phyloP scores from a whole-genome alignment of 2,797 vertebrate genomes.

The Halcyon leucocephala region DNA sequence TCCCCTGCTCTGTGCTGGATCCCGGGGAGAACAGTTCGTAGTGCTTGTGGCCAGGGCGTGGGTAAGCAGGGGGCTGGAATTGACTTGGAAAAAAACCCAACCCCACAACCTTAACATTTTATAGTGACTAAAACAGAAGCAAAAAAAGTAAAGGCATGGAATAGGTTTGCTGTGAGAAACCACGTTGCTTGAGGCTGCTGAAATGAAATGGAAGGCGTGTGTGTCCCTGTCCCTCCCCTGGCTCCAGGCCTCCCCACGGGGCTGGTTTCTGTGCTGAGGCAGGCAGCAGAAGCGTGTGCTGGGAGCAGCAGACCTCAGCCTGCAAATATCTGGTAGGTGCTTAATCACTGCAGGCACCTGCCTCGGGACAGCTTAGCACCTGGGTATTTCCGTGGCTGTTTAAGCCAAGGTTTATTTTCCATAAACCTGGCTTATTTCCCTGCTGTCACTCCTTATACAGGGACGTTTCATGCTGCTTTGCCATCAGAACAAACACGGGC shows the following conservation, averaged over 20 bases:
- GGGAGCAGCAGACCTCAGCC: neutral
- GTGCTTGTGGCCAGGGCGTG: neutral
- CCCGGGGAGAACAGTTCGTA: neutral
- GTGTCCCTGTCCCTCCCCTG: neutral
- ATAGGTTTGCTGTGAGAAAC: neutral
- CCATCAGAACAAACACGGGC: neutral
- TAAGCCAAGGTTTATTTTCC: too few relatives aligned
- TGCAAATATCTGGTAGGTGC: neutral
- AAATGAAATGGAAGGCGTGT: neutral
- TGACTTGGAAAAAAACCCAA: rapidly evolving
- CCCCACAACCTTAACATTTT: neutral
- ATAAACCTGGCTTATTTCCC: neutral
- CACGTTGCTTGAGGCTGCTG: neutral
- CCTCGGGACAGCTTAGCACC: neutral
- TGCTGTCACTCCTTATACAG: neutral
- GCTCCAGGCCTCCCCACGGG: rapidly evolving
- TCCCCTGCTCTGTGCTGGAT: rapidly evolving
- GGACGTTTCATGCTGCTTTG: neutral
- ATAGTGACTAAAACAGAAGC: neutral
- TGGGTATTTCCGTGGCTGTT: neutral
- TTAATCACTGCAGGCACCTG: neutral
- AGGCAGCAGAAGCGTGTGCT: neutral
- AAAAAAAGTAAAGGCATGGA: neutral
- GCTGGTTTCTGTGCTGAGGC: neutral
- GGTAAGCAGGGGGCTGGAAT: neutral